phyloP scores from a whole-genome alignment of 2,113 vertebrate species.

The Emydocephalus ijimae region DNA sequence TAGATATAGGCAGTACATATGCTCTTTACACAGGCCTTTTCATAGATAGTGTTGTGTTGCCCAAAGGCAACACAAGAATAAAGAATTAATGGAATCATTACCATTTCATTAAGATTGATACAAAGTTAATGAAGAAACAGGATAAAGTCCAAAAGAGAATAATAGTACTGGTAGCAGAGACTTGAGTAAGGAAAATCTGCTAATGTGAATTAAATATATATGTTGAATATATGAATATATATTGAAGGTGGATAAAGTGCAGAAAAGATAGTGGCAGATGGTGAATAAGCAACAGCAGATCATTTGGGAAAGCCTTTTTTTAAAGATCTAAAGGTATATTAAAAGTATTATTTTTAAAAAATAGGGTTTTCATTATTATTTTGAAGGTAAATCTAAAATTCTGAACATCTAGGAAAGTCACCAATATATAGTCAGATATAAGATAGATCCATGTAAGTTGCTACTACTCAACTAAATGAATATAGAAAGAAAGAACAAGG shows the following conservation, averaged over 20 bases:
- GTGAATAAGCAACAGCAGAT: not conserved
- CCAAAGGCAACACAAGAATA: not conserved
- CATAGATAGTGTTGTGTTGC: not conserved
- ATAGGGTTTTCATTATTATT: not conserved
- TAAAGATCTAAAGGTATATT: not conserved
- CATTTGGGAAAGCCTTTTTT: not conserved
- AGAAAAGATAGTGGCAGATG: not conserved
- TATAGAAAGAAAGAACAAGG: not conserved
- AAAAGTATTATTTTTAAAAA: not conserved
- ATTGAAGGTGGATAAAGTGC: not conserved
- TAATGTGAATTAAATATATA: not conserved
- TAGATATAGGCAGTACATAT: too few relatives aligned
- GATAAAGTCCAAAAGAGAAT: not conserved
- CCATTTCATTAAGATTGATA: not conserved
- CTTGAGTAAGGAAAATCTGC: not conserved
- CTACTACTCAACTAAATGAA: not conserved
- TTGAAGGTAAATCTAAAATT: not conserved
- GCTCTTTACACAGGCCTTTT: not conserved
- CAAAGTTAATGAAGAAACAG: not conserved
- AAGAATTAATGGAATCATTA: not conserved
- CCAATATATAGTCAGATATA: not conserved
- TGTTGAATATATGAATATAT: too few relatives aligned
- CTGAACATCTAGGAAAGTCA: not conserved
- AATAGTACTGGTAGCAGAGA: not conserved
- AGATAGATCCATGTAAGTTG: not conserved